Evolutionary conservation across 2,797 vertebrate genomes (phyloP).

Genomic region (Myotis findleyi): DNA sequence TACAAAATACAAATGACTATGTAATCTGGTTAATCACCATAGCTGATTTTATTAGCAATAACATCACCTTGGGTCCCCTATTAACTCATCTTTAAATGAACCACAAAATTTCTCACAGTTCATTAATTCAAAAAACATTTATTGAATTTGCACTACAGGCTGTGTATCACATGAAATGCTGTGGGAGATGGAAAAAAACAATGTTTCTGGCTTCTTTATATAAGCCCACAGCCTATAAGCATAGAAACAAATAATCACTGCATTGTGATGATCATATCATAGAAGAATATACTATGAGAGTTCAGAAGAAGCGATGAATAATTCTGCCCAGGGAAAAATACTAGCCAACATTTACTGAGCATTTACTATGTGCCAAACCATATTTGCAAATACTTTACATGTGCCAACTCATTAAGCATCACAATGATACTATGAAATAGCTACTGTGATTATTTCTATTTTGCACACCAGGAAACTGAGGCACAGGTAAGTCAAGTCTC

Average conservation of each 20-base stretch:
- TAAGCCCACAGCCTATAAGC: neutral
- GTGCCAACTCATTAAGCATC: neutral
- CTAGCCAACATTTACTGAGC: slow-evolving; percentile 16
- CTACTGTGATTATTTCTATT: slow-evolving; percentile 12
- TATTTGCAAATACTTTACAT: slow-evolving; percentile 43
- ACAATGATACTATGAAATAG: neutral
- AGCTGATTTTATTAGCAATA: slow-evolving; percentile 51
- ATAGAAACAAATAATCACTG: neutral
- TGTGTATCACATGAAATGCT: neutral
- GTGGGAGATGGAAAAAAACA: neutral
- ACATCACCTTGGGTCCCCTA: neutral
- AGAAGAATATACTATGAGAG: neutral
- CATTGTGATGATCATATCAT: neutral
- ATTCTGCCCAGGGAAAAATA: neutral
- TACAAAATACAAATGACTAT: slow-evolving; percentile 50
- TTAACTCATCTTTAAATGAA: slow-evolving; percentile 58
- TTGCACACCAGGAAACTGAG: neutral
- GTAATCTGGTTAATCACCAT: slow-evolving; percentile 28
- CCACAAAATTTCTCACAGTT: slow-evolving; percentile 29
- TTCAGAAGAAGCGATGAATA: slow-evolving; percentile 18
- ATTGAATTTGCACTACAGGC: slow-evolving; percentile 7
- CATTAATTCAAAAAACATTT: slow-evolving; percentile 50
- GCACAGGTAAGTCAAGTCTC: neutral
- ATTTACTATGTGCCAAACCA: neutral
- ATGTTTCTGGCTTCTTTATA: neutral